These are phyloP conservation scores for Diorhabda elongata DNA, from an alignment of 1,140 invertebrate genomes.

Conservation along the genomic window DNA sequence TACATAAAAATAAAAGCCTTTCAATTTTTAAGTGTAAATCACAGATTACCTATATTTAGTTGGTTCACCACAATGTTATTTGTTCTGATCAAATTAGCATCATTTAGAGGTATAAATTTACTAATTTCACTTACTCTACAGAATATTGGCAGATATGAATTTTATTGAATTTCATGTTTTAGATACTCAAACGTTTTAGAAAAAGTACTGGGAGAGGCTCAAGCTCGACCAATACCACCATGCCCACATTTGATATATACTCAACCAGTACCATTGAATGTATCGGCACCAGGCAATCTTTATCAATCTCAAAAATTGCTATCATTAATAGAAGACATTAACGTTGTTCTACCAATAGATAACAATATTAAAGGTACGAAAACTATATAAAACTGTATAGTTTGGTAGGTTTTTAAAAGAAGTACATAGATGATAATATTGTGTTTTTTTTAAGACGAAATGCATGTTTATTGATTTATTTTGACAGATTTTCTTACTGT, in stretches of 20 bases:
- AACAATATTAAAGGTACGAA: conserved; percentile 34
- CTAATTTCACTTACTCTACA: no score
- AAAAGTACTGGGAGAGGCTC: conserved; percentile 53
- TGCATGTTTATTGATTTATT: not conserved
- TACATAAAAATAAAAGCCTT: no score
- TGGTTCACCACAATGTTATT: no score
- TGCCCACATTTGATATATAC: conserved; percentile 62
- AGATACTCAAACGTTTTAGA: conserved; percentile 53
- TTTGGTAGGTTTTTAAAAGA: not conserved
- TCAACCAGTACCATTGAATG: conserved; percentile 62
- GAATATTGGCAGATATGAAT: no score
- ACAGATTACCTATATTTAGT: no score
- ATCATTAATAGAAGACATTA: conserved; percentile 53
- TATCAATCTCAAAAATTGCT: conserved; percentile 70
- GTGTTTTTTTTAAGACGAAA: not conserved
- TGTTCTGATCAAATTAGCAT: no score
- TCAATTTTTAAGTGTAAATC: no score
- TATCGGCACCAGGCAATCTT: conserved; percentile 68
- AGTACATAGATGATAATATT: not conserved
- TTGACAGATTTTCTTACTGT: no score
- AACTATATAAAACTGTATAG: not conserved
- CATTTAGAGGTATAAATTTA: no score
- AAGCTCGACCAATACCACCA: conserved; percentile 56
- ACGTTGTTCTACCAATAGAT: conserved; percentile 41
- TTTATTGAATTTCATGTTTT: not conserved